A percentile compares a stretch with the other conserved stretches of the same genome.
Conservation (phyloP, 2,113 vertebrate genomes). For the Megaceryle torquata region DNA sequence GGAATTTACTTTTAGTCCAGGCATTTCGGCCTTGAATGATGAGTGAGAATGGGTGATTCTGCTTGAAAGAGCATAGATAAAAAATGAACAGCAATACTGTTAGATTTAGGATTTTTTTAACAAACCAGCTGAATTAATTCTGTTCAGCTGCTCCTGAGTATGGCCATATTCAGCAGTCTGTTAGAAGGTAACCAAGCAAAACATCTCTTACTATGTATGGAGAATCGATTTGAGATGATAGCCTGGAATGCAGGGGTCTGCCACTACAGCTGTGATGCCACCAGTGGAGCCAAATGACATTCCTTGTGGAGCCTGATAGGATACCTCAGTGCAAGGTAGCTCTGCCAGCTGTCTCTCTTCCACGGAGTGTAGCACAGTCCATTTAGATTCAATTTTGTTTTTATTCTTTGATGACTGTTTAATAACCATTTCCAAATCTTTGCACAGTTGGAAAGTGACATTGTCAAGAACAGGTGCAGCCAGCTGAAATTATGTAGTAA, state of each 20-base stretch:
- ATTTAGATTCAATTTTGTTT: constrained; percentile 62
- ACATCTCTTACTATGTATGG: background rate
- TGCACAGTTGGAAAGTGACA: constrained; percentile 56
- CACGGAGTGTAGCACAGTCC: background rate
- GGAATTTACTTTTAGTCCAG: background rate
- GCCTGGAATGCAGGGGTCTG: background rate
- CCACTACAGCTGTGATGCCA: background rate
- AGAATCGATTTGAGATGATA: background rate
- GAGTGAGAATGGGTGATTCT: background rate
- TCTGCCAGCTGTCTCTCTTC: constrained; percentile 60
- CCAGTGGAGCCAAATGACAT: background rate
- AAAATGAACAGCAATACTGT: background rate
- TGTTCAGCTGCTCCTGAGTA: background rate
- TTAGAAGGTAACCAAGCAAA: background rate
- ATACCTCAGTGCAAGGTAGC: background rate
- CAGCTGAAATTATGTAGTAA: constrained; percentile 44
- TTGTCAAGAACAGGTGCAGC: constrained; percentile 62
- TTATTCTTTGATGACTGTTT: constrained; percentile 68
- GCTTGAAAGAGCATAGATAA: background rate
- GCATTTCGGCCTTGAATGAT: background rate
- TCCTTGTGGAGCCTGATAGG: constrained; percentile 16
- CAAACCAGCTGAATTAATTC: background rate
- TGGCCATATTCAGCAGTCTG: background rate
- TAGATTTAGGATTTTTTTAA: background rate
- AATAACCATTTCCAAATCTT: constrained; percentile 61